Percentiles rank a stretch among this genome's conserved stretches.
phyloP scores from a whole-genome alignment of 2,113 vertebrate species.

The Petrocephalus zakoni region DNA sequence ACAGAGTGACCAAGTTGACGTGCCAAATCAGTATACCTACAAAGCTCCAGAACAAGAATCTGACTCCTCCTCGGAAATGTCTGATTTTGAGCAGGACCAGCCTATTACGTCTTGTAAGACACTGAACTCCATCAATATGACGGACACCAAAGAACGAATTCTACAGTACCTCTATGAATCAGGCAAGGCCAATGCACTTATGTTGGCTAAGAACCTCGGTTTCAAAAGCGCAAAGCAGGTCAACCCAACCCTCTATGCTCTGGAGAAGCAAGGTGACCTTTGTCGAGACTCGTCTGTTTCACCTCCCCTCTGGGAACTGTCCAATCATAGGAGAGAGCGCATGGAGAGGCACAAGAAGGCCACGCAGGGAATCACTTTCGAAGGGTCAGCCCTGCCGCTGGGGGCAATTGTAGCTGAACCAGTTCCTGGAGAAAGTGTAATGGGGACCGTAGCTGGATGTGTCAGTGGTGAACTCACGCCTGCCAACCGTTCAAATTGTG shows the following conservation, averaged over 20 bases:
- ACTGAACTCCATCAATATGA: slow-evolving; percentile 49
- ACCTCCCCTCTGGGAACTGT: slow-evolving; percentile 74
- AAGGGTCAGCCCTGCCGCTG: background rate
- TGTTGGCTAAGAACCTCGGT: slow-evolving; percentile 78
- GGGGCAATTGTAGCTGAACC: background rate
- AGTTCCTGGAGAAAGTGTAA: background rate
- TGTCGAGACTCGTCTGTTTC: slow-evolving; percentile 39
- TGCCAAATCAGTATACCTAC: rapidly evolving
- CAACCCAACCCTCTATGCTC: slow-evolving; percentile 61
- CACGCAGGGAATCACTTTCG: background rate
- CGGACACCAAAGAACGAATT: slow-evolving; percentile 71
- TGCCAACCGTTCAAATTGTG: background rate
- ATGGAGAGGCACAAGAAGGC: slow-evolving; percentile 73
- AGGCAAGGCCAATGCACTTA: slow-evolving; percentile 59
- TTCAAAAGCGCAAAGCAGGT: slow-evolving; percentile 68
- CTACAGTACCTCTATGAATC: slow-evolving; percentile 65
- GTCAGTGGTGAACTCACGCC: background rate
- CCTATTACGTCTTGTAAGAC: slow-evolving; percentile 17
- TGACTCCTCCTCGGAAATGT: slow-evolving; percentile 41
- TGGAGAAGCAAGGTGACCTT: slow-evolving; percentile 85
- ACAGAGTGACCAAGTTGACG: slow-evolving; percentile 12
- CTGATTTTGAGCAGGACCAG: slow-evolving; percentile 37
- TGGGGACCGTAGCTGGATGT: background rate
- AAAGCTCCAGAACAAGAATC: slow-evolving; percentile 43
- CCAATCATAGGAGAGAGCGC: slow-evolving; percentile 65